Evolutionary conservation across 2,888 invertebrate genomes (phyloP).

Genomic region (Esperia sulphurella): DNA sequence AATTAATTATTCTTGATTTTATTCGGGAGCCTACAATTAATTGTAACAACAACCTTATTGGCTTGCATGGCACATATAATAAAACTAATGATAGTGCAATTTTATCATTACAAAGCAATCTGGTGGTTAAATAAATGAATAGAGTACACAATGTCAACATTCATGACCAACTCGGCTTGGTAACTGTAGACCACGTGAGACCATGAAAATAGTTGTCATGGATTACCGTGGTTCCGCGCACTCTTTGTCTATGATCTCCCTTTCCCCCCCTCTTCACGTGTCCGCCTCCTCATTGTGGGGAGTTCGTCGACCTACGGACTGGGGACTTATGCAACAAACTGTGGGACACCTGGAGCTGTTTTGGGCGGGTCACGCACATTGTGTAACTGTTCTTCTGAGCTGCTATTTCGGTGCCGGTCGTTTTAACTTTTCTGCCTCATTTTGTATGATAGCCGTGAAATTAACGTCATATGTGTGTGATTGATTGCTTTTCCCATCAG

Average conservation of each 20-base stretch:
- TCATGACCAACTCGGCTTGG: no score
- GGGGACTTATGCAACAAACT: conserved; percentile 42
- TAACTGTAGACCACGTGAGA: background rate
- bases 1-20: no score
- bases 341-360: conserved; percentile 49
- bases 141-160: background rate
- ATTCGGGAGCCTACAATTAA: no score
- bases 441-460: conserved; percentile 17
- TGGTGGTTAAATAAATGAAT: background rate
- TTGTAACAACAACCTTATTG: no score
- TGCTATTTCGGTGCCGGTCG: conserved; percentile 14
- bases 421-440: background rate
- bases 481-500: conserved; percentile 7
- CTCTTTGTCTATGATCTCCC: conserved; percentile 43
- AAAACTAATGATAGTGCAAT: no score
- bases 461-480: conserved; percentile 14
- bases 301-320: conserved; percentile 56
- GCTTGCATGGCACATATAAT: no score
- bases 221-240: conserved; percentile 16
- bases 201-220: background rate
- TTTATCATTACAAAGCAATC: no score
- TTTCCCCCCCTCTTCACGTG: conserved; percentile 26
- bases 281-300: conserved; percentile 41
- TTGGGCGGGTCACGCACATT: conserved; percentile 34
- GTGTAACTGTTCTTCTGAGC: conserved; percentile 29